These are phyloP conservation scores for Wasmannia auropunctata DNA, from an alignment of 1,140 invertebrate species.

Conservation along the genomic window DNA sequence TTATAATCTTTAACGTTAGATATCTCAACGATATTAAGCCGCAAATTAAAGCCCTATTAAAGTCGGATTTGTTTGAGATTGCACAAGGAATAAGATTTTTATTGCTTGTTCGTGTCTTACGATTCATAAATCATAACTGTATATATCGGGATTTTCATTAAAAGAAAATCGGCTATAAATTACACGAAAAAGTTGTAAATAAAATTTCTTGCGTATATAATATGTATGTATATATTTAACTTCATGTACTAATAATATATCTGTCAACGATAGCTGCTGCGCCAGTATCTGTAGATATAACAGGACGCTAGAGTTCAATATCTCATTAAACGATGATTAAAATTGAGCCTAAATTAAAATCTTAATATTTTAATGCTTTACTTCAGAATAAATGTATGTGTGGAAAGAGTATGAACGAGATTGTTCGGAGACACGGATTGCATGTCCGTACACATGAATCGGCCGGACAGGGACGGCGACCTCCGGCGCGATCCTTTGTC, in stretches of 20 bases:
- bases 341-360: neutral
- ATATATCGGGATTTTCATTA: neutral
- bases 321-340: neutral
- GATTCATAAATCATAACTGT: neutral
- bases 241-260: neutral
- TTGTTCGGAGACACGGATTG: neutral
- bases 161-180: neutral
- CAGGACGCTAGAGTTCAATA: no score
- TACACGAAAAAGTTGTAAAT: neutral
- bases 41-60: neutral
- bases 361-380: no score
- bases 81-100: neutral
- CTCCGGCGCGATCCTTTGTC: constrained; percentile 39
- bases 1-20: neutral
- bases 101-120: neutral
- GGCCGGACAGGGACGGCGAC: neutral
- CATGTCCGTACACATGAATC: neutral
- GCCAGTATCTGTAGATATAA: neutral
- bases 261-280: neutral
- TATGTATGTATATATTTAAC: neutral
- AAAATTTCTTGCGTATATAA: neutral
- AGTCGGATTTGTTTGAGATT: neutral
- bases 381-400: neutral
- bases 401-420: neutral
- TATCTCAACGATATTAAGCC: neutral